These are phyloP conservation scores for Thermophis baileyi DNA, from an alignment of 2,113 vertebrate genomes.

Conservation along the genomic window DNA sequence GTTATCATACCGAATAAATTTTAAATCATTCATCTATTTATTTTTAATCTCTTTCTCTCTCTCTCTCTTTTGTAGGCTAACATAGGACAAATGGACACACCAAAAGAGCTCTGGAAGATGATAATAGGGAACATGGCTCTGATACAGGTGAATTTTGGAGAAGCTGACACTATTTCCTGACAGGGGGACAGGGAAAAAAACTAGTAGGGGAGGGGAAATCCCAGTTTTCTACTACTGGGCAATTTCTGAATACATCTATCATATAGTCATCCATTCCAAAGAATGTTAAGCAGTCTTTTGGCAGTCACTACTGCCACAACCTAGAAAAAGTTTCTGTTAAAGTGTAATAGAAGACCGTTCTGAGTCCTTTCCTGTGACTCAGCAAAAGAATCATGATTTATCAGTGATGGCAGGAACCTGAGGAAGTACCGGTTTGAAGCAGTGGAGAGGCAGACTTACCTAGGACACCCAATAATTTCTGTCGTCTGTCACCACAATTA, in stretches of 20 bases:
- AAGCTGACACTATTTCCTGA: accelerated
- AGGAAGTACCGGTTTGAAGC: not conserved
- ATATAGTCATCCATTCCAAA: not conserved
- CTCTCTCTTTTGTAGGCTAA: constrained; percentile 80
- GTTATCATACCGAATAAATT: not conserved
- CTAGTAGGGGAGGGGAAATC: too few relatives aligned
- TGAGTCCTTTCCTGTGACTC: not conserved
- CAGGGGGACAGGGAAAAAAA: not conserved
- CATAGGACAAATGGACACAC: constrained; percentile 96
- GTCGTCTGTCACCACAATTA: not conserved
- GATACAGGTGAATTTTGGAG: constrained; percentile 81
- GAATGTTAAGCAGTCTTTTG: not conserved
- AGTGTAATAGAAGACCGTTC: not conserved
- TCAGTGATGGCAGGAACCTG: not conserved
- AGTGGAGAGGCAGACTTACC: not conserved
- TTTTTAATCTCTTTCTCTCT: not conserved
- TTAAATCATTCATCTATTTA: not conserved
- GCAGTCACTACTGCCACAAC: not conserved
- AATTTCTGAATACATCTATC: not conserved
- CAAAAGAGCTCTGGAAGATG: constrained; percentile 96
- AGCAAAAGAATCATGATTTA: not conserved
- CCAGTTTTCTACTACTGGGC: not conserved
- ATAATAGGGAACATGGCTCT: constrained; percentile 95
- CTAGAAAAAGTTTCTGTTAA: not conserved
- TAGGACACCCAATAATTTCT: not conserved